phyloP scores from a whole-genome alignment of 1,140 invertebrate genomes.

The Scylla paramamosain region DNA sequence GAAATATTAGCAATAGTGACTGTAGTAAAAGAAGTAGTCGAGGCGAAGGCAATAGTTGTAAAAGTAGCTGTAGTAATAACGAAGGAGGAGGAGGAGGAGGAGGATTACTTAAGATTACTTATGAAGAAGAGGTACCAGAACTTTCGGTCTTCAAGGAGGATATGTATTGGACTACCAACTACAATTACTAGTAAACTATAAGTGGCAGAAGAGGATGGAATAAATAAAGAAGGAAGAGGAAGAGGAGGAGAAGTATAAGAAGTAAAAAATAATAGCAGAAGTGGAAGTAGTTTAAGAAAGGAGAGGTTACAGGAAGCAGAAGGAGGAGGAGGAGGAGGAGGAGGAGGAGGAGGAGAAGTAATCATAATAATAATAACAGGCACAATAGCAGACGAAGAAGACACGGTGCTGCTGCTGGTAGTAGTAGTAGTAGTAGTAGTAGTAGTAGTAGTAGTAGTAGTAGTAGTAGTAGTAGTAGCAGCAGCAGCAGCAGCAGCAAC shows the following conservation, averaged over 20 bases:
- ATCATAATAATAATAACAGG: background rate
- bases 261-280: background rate
- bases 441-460: constrained; percentile 22
- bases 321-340: background rate
- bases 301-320: too few relatives aligned
- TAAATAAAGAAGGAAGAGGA: background rate
- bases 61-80: too few relatives aligned
- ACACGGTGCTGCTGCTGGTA: background rate
- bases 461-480: background rate
- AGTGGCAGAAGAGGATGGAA: background rate
- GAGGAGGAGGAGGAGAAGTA: background rate
- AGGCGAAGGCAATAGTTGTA: background rate
- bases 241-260: background rate
- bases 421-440: constrained; percentile 22
- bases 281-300: background rate
- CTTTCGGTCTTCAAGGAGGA: too few relatives aligned
- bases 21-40: background rate
- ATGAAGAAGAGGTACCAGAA: too few relatives aligned
- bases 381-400: background rate
- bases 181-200: too few relatives aligned
- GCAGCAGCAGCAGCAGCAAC: background rate
- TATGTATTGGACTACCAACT: too few relatives aligned
- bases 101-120: background rate
- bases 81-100: constrained; percentile 8
- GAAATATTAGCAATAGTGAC: background rate